These are phyloP conservation scores for Eremophila alpestris DNA, from an alignment of 2,797 vertebrate genomes.

Conservation along the genomic window DNA sequence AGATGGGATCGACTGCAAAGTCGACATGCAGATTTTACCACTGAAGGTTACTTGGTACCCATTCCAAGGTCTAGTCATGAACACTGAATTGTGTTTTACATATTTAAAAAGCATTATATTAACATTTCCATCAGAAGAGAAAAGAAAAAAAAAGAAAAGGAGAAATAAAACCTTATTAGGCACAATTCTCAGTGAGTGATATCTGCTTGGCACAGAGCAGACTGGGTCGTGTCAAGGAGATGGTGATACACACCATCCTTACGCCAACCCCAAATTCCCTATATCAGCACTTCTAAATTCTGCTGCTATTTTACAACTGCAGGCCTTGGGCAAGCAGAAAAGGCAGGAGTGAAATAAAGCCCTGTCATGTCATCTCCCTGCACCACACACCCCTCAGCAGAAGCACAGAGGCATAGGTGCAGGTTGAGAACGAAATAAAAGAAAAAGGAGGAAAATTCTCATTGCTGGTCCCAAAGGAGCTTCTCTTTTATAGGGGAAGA, in stretches of 20 bases:
- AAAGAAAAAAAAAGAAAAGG: background rate
- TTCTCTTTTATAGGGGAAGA: background rate
- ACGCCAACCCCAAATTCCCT: background rate
- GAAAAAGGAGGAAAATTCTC: slow-evolving; percentile 8
- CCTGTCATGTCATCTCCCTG: background rate
- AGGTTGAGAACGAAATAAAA: background rate
- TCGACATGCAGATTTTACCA: background rate
- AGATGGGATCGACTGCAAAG: background rate
- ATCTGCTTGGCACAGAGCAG: slow-evolving; percentile 24
- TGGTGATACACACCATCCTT: background rate
- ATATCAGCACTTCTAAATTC: slow-evolving; percentile 49
- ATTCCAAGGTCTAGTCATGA: background rate
- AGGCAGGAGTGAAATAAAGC: slow-evolving; percentile 26
- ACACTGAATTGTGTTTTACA: background rate
- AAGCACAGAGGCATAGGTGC: background rate
- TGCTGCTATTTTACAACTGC: slow-evolving; percentile 29
- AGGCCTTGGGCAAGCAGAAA: slow-evolving; percentile 31
- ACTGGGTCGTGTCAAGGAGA: slow-evolving; percentile 36
- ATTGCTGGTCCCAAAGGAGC: background rate
- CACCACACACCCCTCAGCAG: background rate
- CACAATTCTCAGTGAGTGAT: background rate
- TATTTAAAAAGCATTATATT: background rate
- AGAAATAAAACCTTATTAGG: slow-evolving; percentile 17
- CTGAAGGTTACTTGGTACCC: background rate
- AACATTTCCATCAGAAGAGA: background rate